These are phyloP conservation scores for Callipepla squamata DNA, from an alignment of 2,113 vertebrate species.

Conservation along the genomic window DNA sequence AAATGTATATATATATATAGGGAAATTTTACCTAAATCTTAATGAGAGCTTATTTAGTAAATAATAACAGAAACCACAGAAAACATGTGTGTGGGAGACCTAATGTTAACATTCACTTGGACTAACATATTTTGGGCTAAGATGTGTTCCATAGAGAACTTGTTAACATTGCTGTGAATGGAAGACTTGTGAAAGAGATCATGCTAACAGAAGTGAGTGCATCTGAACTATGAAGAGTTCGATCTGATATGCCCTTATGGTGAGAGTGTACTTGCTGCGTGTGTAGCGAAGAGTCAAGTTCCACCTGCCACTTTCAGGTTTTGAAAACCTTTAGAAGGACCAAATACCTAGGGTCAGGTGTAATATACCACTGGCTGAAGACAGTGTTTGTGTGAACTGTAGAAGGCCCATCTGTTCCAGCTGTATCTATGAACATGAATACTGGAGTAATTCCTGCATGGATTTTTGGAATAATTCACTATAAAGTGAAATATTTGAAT, in stretches of 20 bases:
- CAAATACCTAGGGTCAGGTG: background rate
- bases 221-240: background rate
- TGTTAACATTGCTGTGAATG: background rate
- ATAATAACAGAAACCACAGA: background rate
- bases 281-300: background rate
- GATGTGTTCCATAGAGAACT: background rate
- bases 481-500: background rate
- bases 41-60: background rate
- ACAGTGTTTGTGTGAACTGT: rapidly evolving
- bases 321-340: background rate
- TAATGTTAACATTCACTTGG: background rate
- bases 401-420: background rate
- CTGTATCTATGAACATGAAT: background rate
- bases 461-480: background rate
- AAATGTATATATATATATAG: no score
- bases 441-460: background rate
- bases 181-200: background rate
- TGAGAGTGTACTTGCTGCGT: background rate
- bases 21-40: background rate
- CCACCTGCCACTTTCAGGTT: background rate
- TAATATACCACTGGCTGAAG: background rate
- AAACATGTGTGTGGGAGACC: background rate
- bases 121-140: background rate
- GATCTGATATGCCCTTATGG: background rate
- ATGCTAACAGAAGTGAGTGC: background rate